Percentiles rank a stretch among this genome's conserved stretches.
Evolutionary conservation across 2,888 invertebrate genomes (phyloP).

Genomic region (Exocentrus adspersus): DNA sequence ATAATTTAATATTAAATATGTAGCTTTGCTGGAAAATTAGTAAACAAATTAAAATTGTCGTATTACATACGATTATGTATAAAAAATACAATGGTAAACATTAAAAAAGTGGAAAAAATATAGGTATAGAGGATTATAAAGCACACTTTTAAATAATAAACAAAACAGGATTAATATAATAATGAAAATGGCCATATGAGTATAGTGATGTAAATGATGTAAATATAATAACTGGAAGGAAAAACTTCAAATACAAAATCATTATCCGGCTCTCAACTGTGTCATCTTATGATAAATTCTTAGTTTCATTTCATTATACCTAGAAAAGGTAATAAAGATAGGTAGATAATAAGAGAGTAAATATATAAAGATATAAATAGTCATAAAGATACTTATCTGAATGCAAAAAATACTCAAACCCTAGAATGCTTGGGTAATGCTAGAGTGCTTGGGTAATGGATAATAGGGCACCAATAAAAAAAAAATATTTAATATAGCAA

Average conservation of each 20-base stretch:
- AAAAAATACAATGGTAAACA: constrained; percentile 23
- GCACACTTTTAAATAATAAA: constrained; percentile 15
- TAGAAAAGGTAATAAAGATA: constrained; percentile 53
- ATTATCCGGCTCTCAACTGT: constrained; percentile 30
- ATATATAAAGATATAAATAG: too few relatives aligned
- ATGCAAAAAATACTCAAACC: too few relatives aligned
- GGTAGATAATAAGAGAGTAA: too few relatives aligned
- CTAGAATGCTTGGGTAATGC: too few relatives aligned
- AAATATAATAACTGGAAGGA: background rate
- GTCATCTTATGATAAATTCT: constrained; percentile 62
- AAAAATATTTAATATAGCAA: too few relatives aligned
- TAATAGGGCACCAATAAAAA: too few relatives aligned
- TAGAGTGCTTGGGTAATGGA: too few relatives aligned
- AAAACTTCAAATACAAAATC: background rate
- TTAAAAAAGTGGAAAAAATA: constrained; percentile 23
- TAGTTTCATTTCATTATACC: constrained; percentile 71
- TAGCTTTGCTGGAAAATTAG: constrained; percentile 18
- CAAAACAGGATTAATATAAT: constrained; percentile 20
- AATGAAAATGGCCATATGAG: constrained; percentile 11
- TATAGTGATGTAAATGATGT: constrained; percentile 13
- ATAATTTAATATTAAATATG: constrained; percentile 21
- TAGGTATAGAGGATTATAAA: constrained; percentile 27
- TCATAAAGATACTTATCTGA: too few relatives aligned
- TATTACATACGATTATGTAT: constrained; percentile 24
- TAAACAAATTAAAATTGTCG: constrained; percentile 24